Evolutionary conservation across 2,113 vertebrate species (phyloP).

Genomic region (Trochalopteron elliotii): DNA sequence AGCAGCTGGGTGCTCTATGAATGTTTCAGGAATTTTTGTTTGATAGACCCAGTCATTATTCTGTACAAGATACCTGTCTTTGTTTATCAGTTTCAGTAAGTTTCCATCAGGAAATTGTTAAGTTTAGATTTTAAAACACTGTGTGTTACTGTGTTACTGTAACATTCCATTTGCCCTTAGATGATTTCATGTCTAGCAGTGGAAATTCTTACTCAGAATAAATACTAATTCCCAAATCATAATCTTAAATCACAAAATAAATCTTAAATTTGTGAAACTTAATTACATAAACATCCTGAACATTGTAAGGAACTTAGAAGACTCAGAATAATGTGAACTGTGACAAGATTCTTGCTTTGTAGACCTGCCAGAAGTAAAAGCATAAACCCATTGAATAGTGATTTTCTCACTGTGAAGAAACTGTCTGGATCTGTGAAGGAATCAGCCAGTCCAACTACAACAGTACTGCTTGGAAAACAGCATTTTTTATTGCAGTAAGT

Average conservation of each 20-base stretch:
- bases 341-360: neutral
- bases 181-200: neutral
- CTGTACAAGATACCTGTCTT: neutral
- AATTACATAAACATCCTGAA: neutral
- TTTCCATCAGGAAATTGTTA: neutral
- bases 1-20: neutral
- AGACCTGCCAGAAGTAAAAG: neutral
- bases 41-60: neutral
- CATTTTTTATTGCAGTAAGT: neutral
- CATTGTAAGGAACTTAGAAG: neutral
- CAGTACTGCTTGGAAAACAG: neutral
- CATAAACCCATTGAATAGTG: neutral
- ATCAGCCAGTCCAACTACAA: neutral
- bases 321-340: neutral
- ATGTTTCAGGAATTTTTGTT: neutral
- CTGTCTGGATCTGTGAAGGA: neutral
- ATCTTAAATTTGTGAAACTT: neutral
- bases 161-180: neutral
- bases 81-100: neutral
- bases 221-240: neutral
- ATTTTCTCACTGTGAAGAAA: neutral
- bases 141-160: neutral
- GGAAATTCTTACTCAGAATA: neutral
- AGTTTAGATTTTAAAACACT: neutral
- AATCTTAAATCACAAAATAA: neutral